Evolutionary conservation across 2,888 invertebrate species (phyloP).

Genomic region (Ormia ochracea): DNA sequence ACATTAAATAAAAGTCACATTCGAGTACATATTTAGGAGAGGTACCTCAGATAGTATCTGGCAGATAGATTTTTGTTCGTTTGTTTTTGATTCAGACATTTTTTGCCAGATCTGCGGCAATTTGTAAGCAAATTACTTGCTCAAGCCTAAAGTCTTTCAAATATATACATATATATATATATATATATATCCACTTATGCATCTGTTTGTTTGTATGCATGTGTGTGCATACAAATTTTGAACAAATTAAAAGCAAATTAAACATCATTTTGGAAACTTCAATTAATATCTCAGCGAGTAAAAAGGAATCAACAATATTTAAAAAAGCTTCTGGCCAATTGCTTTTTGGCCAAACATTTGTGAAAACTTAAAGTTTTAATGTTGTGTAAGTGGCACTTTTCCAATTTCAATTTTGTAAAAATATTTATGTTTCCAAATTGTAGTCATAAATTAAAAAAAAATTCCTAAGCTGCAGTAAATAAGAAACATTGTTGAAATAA

Average conservation of each 20-base stretch:
- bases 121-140: conserved; percentile 59
- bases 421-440: conserved; percentile 47
- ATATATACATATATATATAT: too few relatives aligned
- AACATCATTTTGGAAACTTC: conserved; percentile 49
- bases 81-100: conserved; percentile 8
- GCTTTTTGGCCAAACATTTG: conserved; percentile 17
- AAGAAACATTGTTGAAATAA: conserved; percentile 45
- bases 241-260: conserved; percentile 60
- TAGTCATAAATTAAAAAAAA: conserved; percentile 36
- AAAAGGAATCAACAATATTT: neutral
- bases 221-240: conserved; percentile 40
- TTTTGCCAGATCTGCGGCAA: conserved; percentile 26
- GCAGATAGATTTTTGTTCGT: neutral
- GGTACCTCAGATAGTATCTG: neutral
- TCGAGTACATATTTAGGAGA: neutral
- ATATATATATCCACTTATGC: too few relatives aligned
- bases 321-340: conserved; percentile 20
- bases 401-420: conserved; percentile 48
- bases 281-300: conserved; percentile 17
- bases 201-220: neutral
- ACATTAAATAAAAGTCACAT: conserved; percentile 32
- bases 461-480: neutral
- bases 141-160: conserved; percentile 43
- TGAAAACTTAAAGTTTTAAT: conserved; percentile 35
- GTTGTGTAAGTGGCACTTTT: conserved; percentile 43